Conservation (phyloP, 2,888 invertebrate species). For the Tortricodes alternella region DNA sequence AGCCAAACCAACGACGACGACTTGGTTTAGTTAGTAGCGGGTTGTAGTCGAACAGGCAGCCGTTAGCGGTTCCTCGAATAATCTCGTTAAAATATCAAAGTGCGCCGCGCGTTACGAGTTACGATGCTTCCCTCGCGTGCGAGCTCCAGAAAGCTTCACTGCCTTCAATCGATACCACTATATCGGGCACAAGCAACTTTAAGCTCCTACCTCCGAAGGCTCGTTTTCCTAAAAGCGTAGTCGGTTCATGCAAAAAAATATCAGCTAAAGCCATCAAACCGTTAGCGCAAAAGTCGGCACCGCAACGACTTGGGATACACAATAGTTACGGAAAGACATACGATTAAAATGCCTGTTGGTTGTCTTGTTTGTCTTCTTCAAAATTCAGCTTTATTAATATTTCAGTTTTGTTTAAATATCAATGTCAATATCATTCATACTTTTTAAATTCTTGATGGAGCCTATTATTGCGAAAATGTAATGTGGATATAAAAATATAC, state of each 20-base stretch:
- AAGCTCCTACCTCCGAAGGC: conserved; percentile 58
- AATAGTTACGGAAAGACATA: conserved; percentile 34
- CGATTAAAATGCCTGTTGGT: conserved; percentile 3
- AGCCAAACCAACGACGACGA: conserved; percentile 1
- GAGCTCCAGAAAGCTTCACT: conserved; percentile 65
- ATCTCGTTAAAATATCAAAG: conserved; percentile 70
- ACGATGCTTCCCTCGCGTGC: conserved; percentile 70
- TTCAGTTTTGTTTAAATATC: too few relatives aligned
- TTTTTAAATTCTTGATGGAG: too few relatives aligned
- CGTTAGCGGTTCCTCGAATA: conserved; percentile 56
- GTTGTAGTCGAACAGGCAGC: conserved; percentile 41
- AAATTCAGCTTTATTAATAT: background rate
- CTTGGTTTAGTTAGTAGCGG: conserved; percentile 33
- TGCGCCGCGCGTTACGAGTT: conserved; percentile 63
- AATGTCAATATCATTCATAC: too few relatives aligned
- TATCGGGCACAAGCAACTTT: conserved; percentile 67
- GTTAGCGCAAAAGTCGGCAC: conserved; percentile 51
- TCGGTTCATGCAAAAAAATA: conserved; percentile 51
- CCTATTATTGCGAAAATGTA: too few relatives aligned
- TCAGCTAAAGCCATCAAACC: conserved; percentile 57
- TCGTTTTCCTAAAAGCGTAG: conserved; percentile 54
- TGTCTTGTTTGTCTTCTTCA: background rate
- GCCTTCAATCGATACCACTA: conserved; percentile 67
- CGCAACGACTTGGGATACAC: conserved; percentile 37
- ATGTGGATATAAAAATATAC: too few relatives aligned